Percentiles rank a stretch among this genome's conserved stretches.
Evolutionary conservation across 2,797 vertebrate species (phyloP).

Genomic region (Scyliorhinus canicula): DNA sequence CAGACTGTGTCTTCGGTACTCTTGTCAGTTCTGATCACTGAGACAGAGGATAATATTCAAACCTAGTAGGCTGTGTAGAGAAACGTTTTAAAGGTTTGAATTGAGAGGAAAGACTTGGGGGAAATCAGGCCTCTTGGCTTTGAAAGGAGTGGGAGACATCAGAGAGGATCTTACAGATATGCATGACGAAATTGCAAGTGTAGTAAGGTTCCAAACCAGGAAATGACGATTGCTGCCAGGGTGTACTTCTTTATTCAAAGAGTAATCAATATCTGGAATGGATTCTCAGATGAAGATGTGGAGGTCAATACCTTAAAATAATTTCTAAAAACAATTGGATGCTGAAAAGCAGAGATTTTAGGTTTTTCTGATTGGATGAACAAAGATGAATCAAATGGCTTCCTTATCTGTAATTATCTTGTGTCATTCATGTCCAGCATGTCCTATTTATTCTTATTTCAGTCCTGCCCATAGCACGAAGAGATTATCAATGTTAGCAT

Average conservation of each 20-base stretch:
- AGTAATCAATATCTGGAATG: background rate
- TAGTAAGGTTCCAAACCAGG: background rate
- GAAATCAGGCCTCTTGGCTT: background rate
- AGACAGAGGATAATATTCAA: background rate
- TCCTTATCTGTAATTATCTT: background rate
- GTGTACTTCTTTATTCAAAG: background rate
- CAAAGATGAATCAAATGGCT: too few species aligned
- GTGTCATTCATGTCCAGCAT: background rate
- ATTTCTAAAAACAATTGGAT: background rate
- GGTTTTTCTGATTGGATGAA: background rate
- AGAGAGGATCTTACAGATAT: background rate
- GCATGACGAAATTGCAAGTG: background rate
- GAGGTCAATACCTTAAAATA: background rate
- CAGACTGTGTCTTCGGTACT: background rate
- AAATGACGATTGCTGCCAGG: background rate
- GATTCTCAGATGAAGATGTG: background rate
- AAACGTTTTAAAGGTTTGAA: background rate
- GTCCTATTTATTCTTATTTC: background rate
- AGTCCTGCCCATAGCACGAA: background rate
- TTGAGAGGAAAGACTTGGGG: background rate
- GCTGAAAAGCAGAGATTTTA: background rate
- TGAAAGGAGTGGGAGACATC: background rate
- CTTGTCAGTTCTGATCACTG: background rate
- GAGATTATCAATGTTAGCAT: background rate
- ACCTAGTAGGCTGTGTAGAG: background rate